These are phyloP conservation scores for Meloidogyne hapla DNA, from an alignment of 1,140 invertebrate species.

Conservation along the genomic window DNA sequence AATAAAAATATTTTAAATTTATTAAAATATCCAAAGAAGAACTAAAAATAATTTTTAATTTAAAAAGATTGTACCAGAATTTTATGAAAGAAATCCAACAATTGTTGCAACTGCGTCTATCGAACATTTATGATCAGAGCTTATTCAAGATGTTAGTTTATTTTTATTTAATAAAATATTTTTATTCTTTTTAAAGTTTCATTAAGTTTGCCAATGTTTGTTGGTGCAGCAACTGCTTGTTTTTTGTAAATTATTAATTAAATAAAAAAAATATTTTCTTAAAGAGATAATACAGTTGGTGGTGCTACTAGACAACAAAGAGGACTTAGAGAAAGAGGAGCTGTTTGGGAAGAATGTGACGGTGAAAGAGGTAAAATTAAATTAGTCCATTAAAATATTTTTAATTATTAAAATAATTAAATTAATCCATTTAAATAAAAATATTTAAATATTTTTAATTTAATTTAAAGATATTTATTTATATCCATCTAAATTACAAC, in stretches of 20 bases:
- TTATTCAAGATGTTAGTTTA: conserved; percentile 31
- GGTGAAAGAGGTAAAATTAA: conserved; percentile 21
- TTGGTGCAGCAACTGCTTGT: conserved; percentile 64
- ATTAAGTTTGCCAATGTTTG: conserved; percentile 64
- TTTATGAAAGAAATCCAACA: conserved; percentile 21
- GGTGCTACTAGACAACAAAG: conserved; percentile 60
- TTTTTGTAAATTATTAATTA: conserved; percentile 49
- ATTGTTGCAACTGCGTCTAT: conserved; percentile 6
- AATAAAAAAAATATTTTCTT: background rate
- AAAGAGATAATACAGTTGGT: conserved; percentile 63
- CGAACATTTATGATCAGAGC: conserved; percentile 38
- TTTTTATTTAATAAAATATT: background rate
- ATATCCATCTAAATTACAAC: conserved; percentile 46
- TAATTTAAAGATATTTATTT: conserved; percentile 47
- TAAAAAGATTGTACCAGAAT: conserved; percentile 51
- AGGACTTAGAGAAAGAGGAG: conserved; percentile 41
- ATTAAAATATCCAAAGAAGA: no score
- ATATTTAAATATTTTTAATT: background rate
- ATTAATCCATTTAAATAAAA: background rate
- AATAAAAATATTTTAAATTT: no score
- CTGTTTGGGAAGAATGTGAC: conserved; percentile 17
- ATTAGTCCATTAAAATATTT: background rate
- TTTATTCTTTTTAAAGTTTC: conserved; percentile 12
- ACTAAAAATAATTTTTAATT: background rate
- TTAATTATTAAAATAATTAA: no score